A percentile compares a stretch with the other conserved stretches of the same genome.
phyloP scores from a whole-genome alignment of 53 echinoderm and acorn worm species.

The Glandiceps talaboti region DNA sequence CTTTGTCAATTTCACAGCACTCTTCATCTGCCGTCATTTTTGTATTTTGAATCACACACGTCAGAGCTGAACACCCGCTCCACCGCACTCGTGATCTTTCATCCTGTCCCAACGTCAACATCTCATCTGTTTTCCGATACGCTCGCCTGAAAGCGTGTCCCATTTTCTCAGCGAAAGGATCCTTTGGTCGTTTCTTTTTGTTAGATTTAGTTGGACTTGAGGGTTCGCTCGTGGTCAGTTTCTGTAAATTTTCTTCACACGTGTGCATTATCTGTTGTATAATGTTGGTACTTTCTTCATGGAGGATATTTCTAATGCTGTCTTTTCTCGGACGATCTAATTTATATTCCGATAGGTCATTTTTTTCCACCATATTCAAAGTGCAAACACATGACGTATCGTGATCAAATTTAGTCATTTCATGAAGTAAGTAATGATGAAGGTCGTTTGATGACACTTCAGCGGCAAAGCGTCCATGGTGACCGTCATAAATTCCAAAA shows the following conservation, averaged over 20 bases:
- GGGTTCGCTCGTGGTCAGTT: conserved; percentile 2
- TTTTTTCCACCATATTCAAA: conserved; percentile 70
- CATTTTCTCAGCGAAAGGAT: conserved; percentile 68
- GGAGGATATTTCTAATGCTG: conserved; percentile 81
- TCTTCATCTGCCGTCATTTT: conserved; percentile 12
- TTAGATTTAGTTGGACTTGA: neutral
- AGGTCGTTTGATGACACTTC: conserved; percentile 87
- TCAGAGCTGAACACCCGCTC: conserved; percentile 94
- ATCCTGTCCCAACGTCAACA: conserved; percentile 73
- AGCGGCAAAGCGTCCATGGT: conserved; percentile 84
- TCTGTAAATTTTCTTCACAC: conserved; percentile 52
- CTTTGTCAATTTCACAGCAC: conserved; percentile 10
- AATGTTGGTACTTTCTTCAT: conserved; percentile 77
- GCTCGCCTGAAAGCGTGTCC: conserved; percentile 46
- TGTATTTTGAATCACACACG: conserved; percentile 47
- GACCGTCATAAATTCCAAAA: conserved; percentile 94
- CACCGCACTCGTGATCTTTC: conserved; percentile 83
- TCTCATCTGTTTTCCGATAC: conserved; percentile 46
- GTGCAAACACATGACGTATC: conserved; percentile 69
- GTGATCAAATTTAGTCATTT: conserved; percentile 76
- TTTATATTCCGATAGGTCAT: conserved; percentile 54
- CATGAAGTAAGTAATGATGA: conserved; percentile 72
- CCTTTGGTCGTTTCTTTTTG: conserved; percentile 19
- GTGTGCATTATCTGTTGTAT: conserved; percentile 99
- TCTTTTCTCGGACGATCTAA: conserved; percentile 67